These are phyloP conservation scores for Caenorhabditis sp. DNA, from an alignment of 2,888 invertebrate species.

Conservation along the genomic window DNA sequence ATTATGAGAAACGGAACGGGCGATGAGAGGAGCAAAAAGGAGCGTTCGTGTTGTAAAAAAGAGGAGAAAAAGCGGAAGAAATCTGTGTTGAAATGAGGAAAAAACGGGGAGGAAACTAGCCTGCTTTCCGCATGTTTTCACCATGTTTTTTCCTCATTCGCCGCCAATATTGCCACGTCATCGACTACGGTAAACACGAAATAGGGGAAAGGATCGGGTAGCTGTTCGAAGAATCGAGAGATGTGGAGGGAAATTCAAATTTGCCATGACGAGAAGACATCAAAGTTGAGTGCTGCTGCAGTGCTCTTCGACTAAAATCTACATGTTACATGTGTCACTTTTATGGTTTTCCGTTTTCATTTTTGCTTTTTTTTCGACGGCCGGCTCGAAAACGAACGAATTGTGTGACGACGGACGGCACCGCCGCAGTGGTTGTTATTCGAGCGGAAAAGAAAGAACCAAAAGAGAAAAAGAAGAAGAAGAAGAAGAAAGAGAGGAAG, in stretches of 20 bases:
- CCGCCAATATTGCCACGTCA: constrained; percentile 1
- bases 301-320: constrained; percentile 5
- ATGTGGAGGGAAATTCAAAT: constrained; percentile 16
- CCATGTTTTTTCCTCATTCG: constrained; percentile 5
- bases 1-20: background rate
- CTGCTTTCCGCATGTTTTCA: background rate
- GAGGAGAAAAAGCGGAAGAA: background rate
- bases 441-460: no score
- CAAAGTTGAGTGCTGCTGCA: constrained; percentile 10
- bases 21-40: background rate
- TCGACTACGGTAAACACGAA: constrained; percentile 1
- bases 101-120: constrained; percentile 10
- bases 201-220: background rate
- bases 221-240: background rate
- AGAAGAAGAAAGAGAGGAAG: no score
- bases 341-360: background rate
- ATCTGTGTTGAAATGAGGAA: constrained; percentile 1
- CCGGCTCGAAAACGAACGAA: constrained; percentile 1
- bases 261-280: constrained; percentile 15
- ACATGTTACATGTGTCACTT: background rate
- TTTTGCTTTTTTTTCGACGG: constrained; percentile 6
- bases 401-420: constrained; percentile 12
- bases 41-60: background rate
- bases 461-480: no score
- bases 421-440: constrained; percentile 10